Base-by-base conservation (phyloP, 2,888 invertebrate species). In the Coecobrya sp. region DNA sequence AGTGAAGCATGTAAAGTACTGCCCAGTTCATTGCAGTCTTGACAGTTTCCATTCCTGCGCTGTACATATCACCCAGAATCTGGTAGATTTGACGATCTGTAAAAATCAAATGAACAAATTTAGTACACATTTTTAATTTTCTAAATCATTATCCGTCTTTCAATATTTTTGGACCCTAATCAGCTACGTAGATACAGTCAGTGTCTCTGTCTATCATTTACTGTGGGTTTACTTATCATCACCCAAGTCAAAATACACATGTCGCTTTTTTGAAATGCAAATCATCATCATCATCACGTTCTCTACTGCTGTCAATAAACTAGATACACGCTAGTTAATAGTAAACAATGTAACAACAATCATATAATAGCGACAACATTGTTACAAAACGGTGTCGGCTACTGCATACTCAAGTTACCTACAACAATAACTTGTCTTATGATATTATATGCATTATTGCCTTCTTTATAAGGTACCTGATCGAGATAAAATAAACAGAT, bases 21-120 rank as follows among this genome's bases (percentile, higher is more conserved):
- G 98, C 97, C 98, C 98, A 99, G 93, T 98, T 97, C 59, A 99
- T 96, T 0, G 98, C 98, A 13, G 98, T 98, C 95, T 98, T 98
- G 93, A 98, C 98, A 0, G 98, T 98, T 96, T 99, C 99, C 98
- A 98, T 98, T 30, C 98, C 98, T 86, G 98, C 98, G 13, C 98
- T 98, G 96, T 98, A 98, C 59, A 99, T 96, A 95, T 99, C 99
- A 19, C 98, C 98, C 95, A 99, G 97, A 89, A 98, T 98, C 96
- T 99, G 99, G 95, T 98, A 98, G 95, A 99, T 97, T 96, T 99
- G 99, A 87, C 98, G 97, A 96, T 98, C 98, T 98, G 96, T 79
- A 96, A 96, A 93, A 65, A 62, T 45, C n/a, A 45, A 42, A 22
- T 25, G 42, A 76, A 62, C 62, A 42, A 42, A 84, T 7, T 36